Percentiles rank a stretch among this genome's conserved stretches.
Evolutionary conservation across 1,140 invertebrate genomes (phyloP).

Genomic region (Euura lappo): DNA sequence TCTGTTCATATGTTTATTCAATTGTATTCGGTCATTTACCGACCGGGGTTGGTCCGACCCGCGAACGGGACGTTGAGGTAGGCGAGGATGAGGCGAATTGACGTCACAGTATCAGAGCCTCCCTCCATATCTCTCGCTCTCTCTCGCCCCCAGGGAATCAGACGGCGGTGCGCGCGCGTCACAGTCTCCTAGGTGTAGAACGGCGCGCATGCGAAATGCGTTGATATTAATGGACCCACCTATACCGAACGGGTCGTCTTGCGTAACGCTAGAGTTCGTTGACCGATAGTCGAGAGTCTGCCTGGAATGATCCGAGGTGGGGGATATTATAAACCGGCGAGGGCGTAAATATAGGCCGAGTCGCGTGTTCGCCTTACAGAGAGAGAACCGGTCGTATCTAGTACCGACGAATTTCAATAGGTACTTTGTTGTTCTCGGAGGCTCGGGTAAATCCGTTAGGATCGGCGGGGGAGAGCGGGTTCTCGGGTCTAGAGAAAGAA

Average conservation of each 20-base stretch:
- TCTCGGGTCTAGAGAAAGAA: constrained; percentile 17
- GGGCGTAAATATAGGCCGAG: too few species aligned
- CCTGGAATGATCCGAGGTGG: too few species aligned
- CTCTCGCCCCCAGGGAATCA: constrained; percentile 37
- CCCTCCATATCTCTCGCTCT: not conserved
- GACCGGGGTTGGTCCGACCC: too few species aligned
- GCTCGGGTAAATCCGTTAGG: too few species aligned
- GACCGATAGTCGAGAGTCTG: constrained; percentile 51
- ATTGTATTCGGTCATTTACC: too few species aligned
- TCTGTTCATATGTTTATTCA: too few species aligned
- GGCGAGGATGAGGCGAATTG: constrained; percentile 53
- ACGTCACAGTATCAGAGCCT: constrained; percentile 40
- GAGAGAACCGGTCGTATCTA: not conserved
- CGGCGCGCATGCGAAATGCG: not conserved
- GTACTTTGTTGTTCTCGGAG: too few species aligned
- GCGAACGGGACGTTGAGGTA: constrained; percentile 58
- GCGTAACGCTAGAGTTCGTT: constrained; percentile 38
- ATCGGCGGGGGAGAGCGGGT: constrained; percentile 11
- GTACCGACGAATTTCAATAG: not conserved
- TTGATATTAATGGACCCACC: too few species aligned
- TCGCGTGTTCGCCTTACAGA: too few species aligned
- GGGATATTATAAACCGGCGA: not conserved
- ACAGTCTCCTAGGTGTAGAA: constrained; percentile 16
- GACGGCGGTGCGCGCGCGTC: constrained; percentile 28
- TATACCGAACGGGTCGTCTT: too few species aligned